Conservation (phyloP, 2,797 vertebrate species). For the Neomorphus geoffroyi region DNA sequence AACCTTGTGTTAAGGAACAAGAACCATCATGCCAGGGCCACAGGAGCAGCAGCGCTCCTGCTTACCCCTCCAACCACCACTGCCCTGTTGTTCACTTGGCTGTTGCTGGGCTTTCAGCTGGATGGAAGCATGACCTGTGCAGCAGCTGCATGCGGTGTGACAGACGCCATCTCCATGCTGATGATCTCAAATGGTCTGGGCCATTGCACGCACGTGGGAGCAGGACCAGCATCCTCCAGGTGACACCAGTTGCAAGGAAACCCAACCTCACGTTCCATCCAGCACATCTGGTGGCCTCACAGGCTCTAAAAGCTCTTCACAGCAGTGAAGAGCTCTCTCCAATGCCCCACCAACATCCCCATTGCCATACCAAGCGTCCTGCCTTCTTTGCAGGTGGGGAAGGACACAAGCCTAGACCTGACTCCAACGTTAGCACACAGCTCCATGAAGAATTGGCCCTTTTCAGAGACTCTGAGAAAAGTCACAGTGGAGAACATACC, state of each 20-base stretch:
- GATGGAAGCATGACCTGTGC: not conserved
- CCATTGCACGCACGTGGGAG: fast-evolving
- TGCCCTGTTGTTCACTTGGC: not conserved
- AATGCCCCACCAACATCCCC: not conserved
- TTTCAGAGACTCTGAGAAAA: not conserved
- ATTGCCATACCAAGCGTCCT: fast-evolving
- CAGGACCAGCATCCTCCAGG: not conserved
- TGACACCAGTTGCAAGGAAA: not conserved
- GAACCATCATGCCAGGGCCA: not conserved
- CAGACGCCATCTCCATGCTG: fast-evolving
- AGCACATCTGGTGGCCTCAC: not conserved
- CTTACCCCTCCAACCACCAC: not conserved
- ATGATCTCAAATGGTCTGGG: not conserved
- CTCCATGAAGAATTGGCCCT: not conserved
- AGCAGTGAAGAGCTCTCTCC: not conserved
- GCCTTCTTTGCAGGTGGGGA: not conserved
- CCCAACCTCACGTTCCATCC: not conserved
- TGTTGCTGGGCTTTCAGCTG: fast-evolving
- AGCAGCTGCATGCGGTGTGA: not conserved
- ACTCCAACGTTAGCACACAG: not conserved
- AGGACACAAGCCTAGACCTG: not conserved
- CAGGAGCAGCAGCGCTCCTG: not conserved
- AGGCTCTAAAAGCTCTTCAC: not conserved
- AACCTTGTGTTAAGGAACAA: not conserved
- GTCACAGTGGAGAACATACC: not conserved